These are phyloP conservation scores for Dynastes hyllus DNA, from an alignment of 2,888 invertebrate species.

Conservation along the genomic window DNA sequence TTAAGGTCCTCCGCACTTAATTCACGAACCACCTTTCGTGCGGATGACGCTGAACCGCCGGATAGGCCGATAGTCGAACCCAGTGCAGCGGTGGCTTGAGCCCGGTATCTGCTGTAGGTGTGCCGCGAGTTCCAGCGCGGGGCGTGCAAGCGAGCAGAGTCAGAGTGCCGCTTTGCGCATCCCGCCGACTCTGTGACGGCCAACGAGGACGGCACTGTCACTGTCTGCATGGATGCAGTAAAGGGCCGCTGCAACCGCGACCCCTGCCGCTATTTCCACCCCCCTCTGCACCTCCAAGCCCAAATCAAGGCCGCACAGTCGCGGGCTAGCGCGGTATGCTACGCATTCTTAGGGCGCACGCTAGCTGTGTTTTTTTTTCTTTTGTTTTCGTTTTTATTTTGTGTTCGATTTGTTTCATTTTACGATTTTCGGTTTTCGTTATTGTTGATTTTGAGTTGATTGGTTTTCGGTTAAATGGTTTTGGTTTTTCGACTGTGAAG, in stretches of 20 bases:
- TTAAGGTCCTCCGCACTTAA: slow-evolving; percentile 29
- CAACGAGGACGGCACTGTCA: slow-evolving; percentile 98
- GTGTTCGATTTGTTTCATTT: slow-evolving; percentile 56
- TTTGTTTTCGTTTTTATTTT: slow-evolving; percentile 72
- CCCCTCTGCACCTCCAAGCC: slow-evolving; percentile 99
- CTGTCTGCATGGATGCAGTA: slow-evolving; percentile 99
- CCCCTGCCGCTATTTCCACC: slow-evolving; percentile 99
- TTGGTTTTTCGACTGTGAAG: slow-evolving; percentile 39
- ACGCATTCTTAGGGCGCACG: slow-evolving; percentile 75
- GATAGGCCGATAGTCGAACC: slow-evolving; percentile 49
- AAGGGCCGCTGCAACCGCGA: slow-evolving; percentile 99
- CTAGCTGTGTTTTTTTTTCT: slow-evolving; percentile 69
- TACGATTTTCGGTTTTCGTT: slow-evolving; percentile 50
- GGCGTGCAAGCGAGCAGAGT: slow-evolving; percentile 97
- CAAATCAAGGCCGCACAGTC: slow-evolving; percentile 98
- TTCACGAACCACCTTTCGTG: neutral
- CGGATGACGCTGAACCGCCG: slow-evolving; percentile 39
- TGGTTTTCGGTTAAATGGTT: slow-evolving; percentile 47
- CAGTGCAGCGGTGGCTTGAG: slow-evolving; percentile 68
- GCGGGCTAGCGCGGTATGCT: slow-evolving; percentile 92
- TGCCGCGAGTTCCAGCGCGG: slow-evolving; percentile 99
- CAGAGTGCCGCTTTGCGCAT: slow-evolving; percentile 99
- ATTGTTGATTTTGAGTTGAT: slow-evolving; percentile 39
- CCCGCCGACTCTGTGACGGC: slow-evolving; percentile 97
- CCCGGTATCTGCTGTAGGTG: slow-evolving; percentile 82